Evolutionary conservation across 2,888 invertebrate genomes (phyloP).

Genomic region (Brenthis daphne): DNA sequence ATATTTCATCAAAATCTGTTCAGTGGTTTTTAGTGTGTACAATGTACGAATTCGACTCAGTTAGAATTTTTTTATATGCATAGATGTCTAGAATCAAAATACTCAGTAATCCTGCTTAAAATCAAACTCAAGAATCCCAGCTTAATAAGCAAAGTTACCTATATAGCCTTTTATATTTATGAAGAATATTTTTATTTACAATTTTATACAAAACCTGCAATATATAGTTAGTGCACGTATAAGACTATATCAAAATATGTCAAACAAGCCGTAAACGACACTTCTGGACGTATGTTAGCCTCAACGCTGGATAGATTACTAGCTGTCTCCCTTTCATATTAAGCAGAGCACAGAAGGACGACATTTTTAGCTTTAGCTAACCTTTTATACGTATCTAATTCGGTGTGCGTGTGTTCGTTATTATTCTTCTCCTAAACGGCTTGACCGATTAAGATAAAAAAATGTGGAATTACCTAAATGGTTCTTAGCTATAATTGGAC

Average conservation of each 20-base stretch:
- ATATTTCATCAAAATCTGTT: no score
- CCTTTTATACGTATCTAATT: background rate
- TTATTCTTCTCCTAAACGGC: background rate
- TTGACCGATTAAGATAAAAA: background rate
- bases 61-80: no score
- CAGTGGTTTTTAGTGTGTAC: no score
- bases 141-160: no score
- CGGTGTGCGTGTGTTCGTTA: background rate
- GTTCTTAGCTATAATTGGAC: no score
- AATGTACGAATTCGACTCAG: no score
- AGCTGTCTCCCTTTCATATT: constrained; percentile 22
- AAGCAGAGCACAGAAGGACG: constrained; percentile 2
- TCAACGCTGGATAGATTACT: constrained; percentile 31
- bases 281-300: constrained; percentile 23
- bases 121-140: no score
- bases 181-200: background rate
- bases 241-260: constrained; percentile 12
- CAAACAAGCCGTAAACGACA: constrained; percentile 14
- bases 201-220: no score
- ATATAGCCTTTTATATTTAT: no score
- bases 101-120: no score
- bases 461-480: no score
- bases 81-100: no score
- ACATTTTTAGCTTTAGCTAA: background rate
- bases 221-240: background rate